Evolutionary conservation across 2,113 vertebrate species (phyloP), one percentile per base, ranked within the genome.

Genomic region (Leptobrachium leishanense): DNA sequence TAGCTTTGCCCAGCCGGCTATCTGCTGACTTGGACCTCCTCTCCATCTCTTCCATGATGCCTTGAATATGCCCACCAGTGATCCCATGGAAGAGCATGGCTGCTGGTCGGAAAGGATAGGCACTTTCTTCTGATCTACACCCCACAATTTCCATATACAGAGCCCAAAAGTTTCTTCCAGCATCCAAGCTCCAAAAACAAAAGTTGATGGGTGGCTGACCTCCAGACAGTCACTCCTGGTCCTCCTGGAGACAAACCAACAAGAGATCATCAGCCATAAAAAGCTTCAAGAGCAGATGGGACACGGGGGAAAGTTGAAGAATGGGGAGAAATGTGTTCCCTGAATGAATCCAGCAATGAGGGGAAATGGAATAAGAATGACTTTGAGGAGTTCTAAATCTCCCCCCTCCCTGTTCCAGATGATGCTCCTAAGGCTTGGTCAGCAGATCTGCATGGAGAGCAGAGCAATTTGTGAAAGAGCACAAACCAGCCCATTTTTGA

Each of bases 71-170:
- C 91, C 98, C 98, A 91, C 98, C 98, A 90, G 98, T 97, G 96
- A 99, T 98, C 86, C 97, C 98, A 94, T 99, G 98, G 93, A 99
- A 99, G 93, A 99, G 98, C 98, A 99, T 99, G 95, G 96, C 97
- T 97, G 96, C 93, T 91, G 96, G 94, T 90, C 96, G 96, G 94
- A 98, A 97, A 90, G 94, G 96, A 94, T 96, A 97, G 95, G 95
- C 94, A 91, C 92, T 94, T 92, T 95, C 95, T 95, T 96, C 96
- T 89, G 94, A 92, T 92, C 96, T 95, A 93, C 96, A 95, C 94
- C 95, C 94, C 91, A 98, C 96, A 94, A 99, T 96, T 98, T 99
- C 98, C 98, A 98, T 99, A 98, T 93, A 98, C 95, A 88, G 94
- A 81, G 83, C 86, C 93, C 89, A 86, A 89, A 87, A 90, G 89